Evolutionary conservation across 2,113 vertebrate species (phyloP).

Genomic region (Tringa solitaria): DNA sequence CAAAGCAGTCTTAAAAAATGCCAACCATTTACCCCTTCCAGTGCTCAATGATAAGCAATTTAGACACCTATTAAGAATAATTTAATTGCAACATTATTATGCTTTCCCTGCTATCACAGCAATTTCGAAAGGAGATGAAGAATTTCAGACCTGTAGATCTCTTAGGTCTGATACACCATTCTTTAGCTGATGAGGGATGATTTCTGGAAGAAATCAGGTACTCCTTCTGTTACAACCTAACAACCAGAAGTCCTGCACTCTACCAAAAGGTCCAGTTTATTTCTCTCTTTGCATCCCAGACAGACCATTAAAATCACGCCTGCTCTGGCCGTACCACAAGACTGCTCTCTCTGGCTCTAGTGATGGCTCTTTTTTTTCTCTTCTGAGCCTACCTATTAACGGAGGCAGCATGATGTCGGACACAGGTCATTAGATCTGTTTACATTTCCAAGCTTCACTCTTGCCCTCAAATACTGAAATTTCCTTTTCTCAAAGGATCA

Average conservation of each 20-base stretch:
- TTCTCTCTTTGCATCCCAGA: not conserved
- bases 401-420: not conserved
- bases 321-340: not conserved
- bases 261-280: not conserved
- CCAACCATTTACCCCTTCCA: not conserved
- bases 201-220: not conserved
- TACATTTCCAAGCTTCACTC: not conserved
- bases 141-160: not conserved
- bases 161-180: not conserved
- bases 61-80: not conserved
- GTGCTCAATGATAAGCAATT: not conserved
- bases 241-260: not conserved
- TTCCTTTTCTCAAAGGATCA: not conserved
- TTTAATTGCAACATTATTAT: not conserved
- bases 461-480: not conserved
- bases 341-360: not conserved
- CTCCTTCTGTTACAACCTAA: not conserved
- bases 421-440: not conserved
- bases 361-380: not conserved
- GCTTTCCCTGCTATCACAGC: not conserved
- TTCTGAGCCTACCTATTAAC: not conserved
- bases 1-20: not conserved
- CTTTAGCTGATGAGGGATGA: not conserved
- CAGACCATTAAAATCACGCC: accelerated
- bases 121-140: not conserved